These are phyloP conservation scores for Scaeva pyrastri DNA, from an alignment of 2,888 invertebrate species.

Conservation along the genomic window DNA sequence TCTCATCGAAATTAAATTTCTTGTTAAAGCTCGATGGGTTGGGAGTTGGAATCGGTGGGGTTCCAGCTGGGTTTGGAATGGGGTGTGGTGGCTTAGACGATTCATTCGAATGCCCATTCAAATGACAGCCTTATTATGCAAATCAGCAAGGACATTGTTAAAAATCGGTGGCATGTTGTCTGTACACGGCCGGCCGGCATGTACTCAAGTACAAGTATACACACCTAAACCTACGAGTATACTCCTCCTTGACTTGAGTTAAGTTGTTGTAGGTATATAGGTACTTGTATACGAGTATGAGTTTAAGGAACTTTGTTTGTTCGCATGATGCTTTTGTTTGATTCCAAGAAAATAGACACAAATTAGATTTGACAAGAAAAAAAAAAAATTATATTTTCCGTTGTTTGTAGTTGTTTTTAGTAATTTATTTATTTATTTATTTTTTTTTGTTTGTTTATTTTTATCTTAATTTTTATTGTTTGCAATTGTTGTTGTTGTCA, in stretches of 20 bases:
- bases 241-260: too few relatives aligned
- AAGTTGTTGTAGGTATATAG: too few relatives aligned
- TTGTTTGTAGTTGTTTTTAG: background rate
- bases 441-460: background rate
- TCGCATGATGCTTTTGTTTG: background rate
- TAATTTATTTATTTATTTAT: too few relatives aligned
- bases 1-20: constrained; percentile 67
- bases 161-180: constrained; percentile 59
- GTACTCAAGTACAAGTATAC: too few relatives aligned
- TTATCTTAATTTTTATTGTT: background rate
- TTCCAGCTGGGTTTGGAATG: background rate
- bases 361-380: constrained; percentile 6
- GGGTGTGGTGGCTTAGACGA: background rate
- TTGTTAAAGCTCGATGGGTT: constrained; percentile 52
- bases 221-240: too few relatives aligned
- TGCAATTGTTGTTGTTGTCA: background rate
- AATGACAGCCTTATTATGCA: constrained; percentile 66
- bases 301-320: background rate
- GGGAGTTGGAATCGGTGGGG: background rate
- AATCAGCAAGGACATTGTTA: constrained; percentile 69
- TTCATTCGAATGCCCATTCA: constrained; percentile 5
- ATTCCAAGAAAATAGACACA: constrained; percentile 7
- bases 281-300: too few relatives aligned
- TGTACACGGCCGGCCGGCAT: background rate
- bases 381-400: too few relatives aligned